Evolutionary conservation across 23 tunicate genomes (phyloP), one percentile per base, ranked within the genome.

Genomic region (Aplidium turbinatum): DNA sequence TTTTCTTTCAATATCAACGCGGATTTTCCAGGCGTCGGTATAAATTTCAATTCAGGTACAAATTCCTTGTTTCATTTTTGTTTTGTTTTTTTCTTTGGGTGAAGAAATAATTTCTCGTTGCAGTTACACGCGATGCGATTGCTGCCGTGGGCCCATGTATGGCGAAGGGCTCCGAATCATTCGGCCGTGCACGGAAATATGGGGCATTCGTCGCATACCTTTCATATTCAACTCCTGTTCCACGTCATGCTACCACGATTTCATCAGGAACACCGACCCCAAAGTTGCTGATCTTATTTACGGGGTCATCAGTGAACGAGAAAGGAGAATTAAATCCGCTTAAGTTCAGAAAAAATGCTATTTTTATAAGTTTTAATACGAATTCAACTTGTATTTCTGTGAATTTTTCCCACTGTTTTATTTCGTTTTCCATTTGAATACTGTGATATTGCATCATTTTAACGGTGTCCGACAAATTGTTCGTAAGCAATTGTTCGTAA

Each of bases 191-290:
- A 42, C 79, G 20, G 89, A 82, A 36, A 89, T 89, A 2, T 89
- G 96, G 96, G 87, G 82, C 7, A 77, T 89, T 6, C 72, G 72
- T 31, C 66, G 84, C 0, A 50, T 89, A 4, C 96, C 96, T 3
- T 89, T 89, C 63, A 63, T 89, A 11, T 89, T 89, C 61, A 79
- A 71, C 30, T 70, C 89, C 32, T 89, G 96, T 28, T 89, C 96
- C 6, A 84, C 89, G 24, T 6, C 65, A 16, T 89, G 96, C 51
- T 77, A 82, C 54, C 75, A 57, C 31, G 25, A 51, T 19, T 89
- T 89, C 35, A 45, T 87, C 20, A 58, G 55, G 28, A 87, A 81
- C 58, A 73, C 74, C 34, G 95, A 81, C 35, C 95, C 95, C 1
- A 87, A 75, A 51, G 46, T 87, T 3, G 62, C 82, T 1, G 95